A percentile compares a stretch with the other conserved stretches of the same genome.
These are phyloP conservation scores for Zaprionus camerounensis DNA, from an alignment of 1,140 invertebrate genomes.

Conservation along the genomic window DNA sequence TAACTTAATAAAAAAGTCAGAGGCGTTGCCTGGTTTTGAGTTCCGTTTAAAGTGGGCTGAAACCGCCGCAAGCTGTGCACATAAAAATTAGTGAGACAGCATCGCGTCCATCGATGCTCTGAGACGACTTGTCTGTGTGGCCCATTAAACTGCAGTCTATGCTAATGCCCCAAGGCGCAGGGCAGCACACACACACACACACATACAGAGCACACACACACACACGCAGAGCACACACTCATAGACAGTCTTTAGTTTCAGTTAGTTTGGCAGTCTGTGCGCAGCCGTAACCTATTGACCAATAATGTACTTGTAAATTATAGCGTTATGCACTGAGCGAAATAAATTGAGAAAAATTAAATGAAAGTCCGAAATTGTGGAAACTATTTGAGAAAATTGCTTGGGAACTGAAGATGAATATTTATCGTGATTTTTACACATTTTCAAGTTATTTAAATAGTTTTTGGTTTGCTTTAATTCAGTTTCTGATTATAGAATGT, in stretches of 20 bases:
- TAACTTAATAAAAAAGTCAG: constrained; percentile 74
- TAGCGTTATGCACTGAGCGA: constrained; percentile 27
- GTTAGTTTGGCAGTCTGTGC: constrained; percentile 7
- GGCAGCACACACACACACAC: constrained; percentile 11
- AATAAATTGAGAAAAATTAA: background rate
- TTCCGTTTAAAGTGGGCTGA: constrained; percentile 75
- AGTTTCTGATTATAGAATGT: background rate
- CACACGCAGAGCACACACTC: background rate
- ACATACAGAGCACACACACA: constrained; percentile 9
- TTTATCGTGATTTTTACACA: background rate
- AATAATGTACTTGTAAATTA: constrained; percentile 50
- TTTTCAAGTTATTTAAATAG: background rate
- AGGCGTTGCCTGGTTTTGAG: constrained; percentile 50
- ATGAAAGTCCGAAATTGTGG: background rate
- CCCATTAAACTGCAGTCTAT: constrained; percentile 60
- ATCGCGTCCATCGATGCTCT: constrained; percentile 28
- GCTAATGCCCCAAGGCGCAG: constrained; percentile 39
- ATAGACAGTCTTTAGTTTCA: background rate
- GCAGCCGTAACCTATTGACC: constrained; percentile 51
- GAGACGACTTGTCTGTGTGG: constrained; percentile 22
- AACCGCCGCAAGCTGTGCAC: constrained; percentile 53
- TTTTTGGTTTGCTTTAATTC: background rate
- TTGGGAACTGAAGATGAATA: background rate
- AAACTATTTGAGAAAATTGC: background rate
- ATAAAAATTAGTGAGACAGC: constrained; percentile 56